A percentile compares a stretch with the other conserved stretches of the same genome.
Evolutionary conservation across 2,888 invertebrate genomes (phyloP).

Genomic region (Phrixothrix hirtus): DNA sequence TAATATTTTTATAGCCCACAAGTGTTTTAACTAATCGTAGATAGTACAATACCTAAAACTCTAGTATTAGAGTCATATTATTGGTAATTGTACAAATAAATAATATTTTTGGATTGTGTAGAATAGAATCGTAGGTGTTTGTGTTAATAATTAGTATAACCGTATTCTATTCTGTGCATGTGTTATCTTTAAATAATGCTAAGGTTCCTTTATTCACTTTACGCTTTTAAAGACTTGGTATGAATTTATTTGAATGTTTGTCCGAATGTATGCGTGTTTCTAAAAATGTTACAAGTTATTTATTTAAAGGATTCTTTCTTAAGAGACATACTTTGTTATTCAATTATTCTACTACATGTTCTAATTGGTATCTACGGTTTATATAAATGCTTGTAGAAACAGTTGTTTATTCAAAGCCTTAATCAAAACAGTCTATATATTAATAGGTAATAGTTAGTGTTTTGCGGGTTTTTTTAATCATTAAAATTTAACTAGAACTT

Average conservation of each 20-base stretch:
- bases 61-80: conserved; percentile 46
- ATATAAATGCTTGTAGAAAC: conserved; percentile 16
- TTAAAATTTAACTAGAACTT: no score
- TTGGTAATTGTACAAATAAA: conserved; percentile 51
- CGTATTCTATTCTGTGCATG: conserved; percentile 12
- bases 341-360: conserved; percentile 2
- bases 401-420: conserved; percentile 22
- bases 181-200: conserved; percentile 23
- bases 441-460: background rate
- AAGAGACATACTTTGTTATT: background rate
- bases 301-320: no score
- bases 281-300: no score
- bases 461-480: no score
- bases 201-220: conserved; percentile 29
- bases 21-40: conserved; percentile 31
- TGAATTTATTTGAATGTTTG: conserved; percentile 18
- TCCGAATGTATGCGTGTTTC: conserved; percentile 11
- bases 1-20: conserved; percentile 24
- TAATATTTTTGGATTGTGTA: conserved; percentile 57
- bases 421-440: conserved; percentile 22
- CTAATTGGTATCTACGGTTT: background rate
- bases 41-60: conserved; percentile 50
- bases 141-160: conserved; percentile 7
- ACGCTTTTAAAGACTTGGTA: conserved; percentile 23
- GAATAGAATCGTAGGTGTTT: conserved; percentile 48